These are phyloP conservation scores for Tetraneura akinire DNA, from an alignment of 1,140 invertebrate genomes.

Conservation along the genomic window DNA sequence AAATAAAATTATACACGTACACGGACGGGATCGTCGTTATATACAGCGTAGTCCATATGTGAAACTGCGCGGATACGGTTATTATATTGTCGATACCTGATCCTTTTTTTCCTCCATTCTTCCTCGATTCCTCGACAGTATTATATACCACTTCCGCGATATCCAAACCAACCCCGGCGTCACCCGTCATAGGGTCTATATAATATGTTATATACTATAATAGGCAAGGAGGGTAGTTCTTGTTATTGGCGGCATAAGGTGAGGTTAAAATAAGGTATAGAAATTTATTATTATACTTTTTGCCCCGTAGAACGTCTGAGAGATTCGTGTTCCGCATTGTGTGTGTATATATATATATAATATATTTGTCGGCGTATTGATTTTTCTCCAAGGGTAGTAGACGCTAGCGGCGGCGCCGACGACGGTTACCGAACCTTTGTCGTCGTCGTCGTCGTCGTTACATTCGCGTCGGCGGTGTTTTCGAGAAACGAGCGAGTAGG, in stretches of 20 bases:
- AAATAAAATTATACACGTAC: no score
- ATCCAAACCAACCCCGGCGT: no score
- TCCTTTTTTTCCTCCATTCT: no score
- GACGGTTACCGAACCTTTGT: slow-evolving; percentile 20
- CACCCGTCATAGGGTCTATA: no score
- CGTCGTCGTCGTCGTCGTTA: slow-evolving; percentile 15
- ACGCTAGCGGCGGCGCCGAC: slow-evolving; percentile 33
- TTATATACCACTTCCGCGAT: no score
- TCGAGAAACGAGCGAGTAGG: not conserved
- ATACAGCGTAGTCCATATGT: no score
- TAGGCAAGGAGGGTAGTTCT: no score
- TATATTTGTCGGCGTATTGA: slow-evolving; percentile 30
- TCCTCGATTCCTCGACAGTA: no score
- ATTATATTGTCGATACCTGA: no score
- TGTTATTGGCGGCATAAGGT: not conserved
- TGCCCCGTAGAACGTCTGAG: slow-evolving; percentile 8
- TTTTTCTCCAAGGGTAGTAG: slow-evolving; percentile 49
- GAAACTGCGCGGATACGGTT: no score
- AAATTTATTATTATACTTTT: slow-evolving; percentile 25
- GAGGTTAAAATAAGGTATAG: slow-evolving; percentile 19
- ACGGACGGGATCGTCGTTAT: no score
- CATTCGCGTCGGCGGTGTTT: not conserved
- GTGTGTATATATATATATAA: not conserved
- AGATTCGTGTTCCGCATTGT: slow-evolving; percentile 32
- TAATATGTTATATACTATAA: no score